These are phyloP conservation scores for Acropora tenuis DNA, from an alignment of 64 coral and sea anemone genomes.

Conservation along the genomic window DNA sequence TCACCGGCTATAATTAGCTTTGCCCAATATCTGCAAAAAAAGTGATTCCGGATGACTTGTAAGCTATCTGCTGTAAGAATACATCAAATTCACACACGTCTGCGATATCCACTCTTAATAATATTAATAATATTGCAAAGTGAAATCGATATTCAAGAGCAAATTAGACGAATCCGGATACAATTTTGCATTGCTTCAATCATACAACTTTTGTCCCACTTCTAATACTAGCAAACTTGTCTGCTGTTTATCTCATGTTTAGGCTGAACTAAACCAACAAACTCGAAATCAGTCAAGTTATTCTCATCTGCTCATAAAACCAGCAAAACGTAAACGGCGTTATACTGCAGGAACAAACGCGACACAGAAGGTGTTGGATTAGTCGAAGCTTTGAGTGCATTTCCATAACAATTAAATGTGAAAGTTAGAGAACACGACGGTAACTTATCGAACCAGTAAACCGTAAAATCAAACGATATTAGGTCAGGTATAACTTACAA, in stretches of 20 bases:
- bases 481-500: conserved; percentile 9
- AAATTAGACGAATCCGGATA: not conserved
- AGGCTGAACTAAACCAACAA: conserved; percentile 1
- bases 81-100: conserved; percentile 2
- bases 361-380: not conserved
- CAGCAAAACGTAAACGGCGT: conserved; percentile 35
- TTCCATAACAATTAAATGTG: conserved; percentile 29
- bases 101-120: conserved; percentile 10
- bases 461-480: conserved; percentile 27
- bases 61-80: conserved; percentile 25
- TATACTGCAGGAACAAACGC: not conserved
- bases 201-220: not conserved
- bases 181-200: not conserved
- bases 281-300: not conserved
- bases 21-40: conserved; percentile 20
- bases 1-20: conserved; percentile 8
- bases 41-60: conserved; percentile 16
- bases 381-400: not conserved
- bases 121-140: not conserved
- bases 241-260: not conserved
- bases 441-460: conserved; percentile 20
- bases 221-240: not conserved
- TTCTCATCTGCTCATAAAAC: conserved; percentile 25
- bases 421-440: not conserved
- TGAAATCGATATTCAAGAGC: not conserved